phyloP scores from a whole-genome alignment of 2,113 vertebrate genomes.

The Lepidiolamprologus cunningtoni region DNA sequence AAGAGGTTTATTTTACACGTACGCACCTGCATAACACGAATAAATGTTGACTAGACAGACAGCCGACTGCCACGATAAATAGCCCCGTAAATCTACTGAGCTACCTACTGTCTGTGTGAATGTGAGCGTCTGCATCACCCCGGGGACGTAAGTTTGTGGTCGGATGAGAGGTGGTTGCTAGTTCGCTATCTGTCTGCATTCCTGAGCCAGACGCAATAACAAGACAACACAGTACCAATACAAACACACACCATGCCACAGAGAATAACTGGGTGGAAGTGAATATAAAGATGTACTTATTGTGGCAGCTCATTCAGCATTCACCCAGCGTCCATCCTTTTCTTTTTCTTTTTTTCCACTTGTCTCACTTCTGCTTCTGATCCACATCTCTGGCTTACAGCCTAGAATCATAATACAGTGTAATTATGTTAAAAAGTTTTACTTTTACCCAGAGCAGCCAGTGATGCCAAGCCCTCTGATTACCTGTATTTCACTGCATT shows the following conservation, averaged over 20 bases:
- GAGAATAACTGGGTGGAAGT: background rate
- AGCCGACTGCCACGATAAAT: constrained; percentile 17
- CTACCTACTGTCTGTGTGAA: background rate
- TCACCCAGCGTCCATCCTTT: background rate
- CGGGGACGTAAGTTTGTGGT: constrained; percentile 3
- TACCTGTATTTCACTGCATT: background rate
- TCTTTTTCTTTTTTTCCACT: background rate
- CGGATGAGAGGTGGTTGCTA: constrained; percentile 7
- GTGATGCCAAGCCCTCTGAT: background rate
- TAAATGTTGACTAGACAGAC: constrained; percentile 26
- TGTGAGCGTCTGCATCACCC: background rate
- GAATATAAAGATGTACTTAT: background rate
- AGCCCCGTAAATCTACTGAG: constrained; percentile 25
- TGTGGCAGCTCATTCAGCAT: background rate
- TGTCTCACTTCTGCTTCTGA: background rate
- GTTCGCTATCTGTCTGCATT: constrained; percentile 50
- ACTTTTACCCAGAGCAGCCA: background rate
- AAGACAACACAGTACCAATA: background rate
- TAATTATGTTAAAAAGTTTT: background rate
- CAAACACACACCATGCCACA: constrained; percentile 4
- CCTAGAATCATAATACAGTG: background rate
- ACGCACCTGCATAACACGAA: constrained; percentile 30
- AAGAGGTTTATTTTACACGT: constrained; percentile 16
- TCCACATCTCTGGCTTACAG: background rate
- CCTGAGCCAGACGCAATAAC: constrained; percentile 20